Percentiles rank a stretch among this genome's conserved stretches.
Evolutionary conservation across 2,113 vertebrate genomes (phyloP).

Genomic region (Stigmatopora nigra): DNA sequence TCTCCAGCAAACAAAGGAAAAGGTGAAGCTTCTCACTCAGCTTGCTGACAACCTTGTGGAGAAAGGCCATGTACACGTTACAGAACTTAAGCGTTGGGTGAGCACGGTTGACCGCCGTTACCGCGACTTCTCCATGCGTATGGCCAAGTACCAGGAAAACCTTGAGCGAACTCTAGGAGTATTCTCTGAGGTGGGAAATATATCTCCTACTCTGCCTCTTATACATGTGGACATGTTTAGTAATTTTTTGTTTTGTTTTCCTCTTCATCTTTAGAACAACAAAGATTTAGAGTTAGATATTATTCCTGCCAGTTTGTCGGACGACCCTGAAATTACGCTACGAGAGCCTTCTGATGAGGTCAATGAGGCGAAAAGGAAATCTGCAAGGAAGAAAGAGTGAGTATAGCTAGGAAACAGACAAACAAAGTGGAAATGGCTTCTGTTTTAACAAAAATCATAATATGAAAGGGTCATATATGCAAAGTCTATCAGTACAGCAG

Average conservation of each 20-base stretch:
- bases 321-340: constrained; percentile 84
- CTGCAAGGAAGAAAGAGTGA: constrained; percentile 95
- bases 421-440: background rate
- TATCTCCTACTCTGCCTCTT: no score
- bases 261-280: constrained; percentile 74
- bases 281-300: constrained; percentile 94
- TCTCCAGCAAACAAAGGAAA: constrained; percentile 92
- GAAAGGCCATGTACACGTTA: constrained; percentile 89
- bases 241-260: background rate
- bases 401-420: constrained; percentile 35
- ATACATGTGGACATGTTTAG: background rate
- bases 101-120: constrained; percentile 91
- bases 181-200: constrained; percentile 76
- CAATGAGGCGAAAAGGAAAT: constrained; percentile 97
- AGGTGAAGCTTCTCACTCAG: constrained; percentile 95
- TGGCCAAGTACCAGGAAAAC: constrained; percentile 86
- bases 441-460: background rate
- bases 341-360: constrained; percentile 89
- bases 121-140: constrained; percentile 89
- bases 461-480: background rate
- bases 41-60: constrained; percentile 94
- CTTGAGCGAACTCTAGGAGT: constrained; percentile 89
- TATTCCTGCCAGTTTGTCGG: constrained; percentile 91
- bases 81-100: constrained; percentile 95
- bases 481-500: no score